Evolutionary conservation across 2,113 vertebrate genomes (phyloP), one percentile per base, ranked within the genome.

Genomic region (Phycodurus eques): DNA sequence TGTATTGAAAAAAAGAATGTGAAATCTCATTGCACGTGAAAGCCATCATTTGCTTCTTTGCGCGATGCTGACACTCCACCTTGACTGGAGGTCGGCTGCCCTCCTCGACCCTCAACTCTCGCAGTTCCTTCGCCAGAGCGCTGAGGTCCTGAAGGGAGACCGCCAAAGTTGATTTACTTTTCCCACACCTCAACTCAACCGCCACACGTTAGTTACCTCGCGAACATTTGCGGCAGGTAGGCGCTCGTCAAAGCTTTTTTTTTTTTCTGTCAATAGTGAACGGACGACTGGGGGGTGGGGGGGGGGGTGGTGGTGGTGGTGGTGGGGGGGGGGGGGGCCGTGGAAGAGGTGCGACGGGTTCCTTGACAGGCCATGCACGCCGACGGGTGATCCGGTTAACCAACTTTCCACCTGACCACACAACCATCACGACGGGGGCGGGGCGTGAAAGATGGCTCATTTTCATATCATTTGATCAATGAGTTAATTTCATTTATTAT

Each of bases 91-190:
- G 96, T 0, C 96, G 94, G 69, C 94, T 96, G 59, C 95, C 94
- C 77, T 99, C 97, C 71, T 99, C 97, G 0, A 96, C 96, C 68
- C 97, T 94, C 77, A 99, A 86, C 85, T 99, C 97, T 83, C 96
- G 88, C 75, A 98, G 83, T 85, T 99, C 97, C 91, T 98, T 99
- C 49, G 96, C 97, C 88, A 99, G 88, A 3, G 96, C 96, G 72
- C 95, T 98, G 87, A 98, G 93, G 78, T 99, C 97, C 97, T 99
- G 77, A 2, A 67, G 70, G 67, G 57, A 39, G 43, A 66, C 42
- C 5, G 17, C 12, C 56, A 59, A 59, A 59, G n/a, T 27, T 1
- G 17, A 39, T 14, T 44, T 22, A 22, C 13, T 65, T 44, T 43
- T 76, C 43, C 78, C 72, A 75, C 9, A 17, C 14, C 14, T 61